Evolutionary conservation across 1,140 invertebrate species (phyloP), one percentile per base, ranked within the genome.

Genomic region (Grapholita molesta): DNA sequence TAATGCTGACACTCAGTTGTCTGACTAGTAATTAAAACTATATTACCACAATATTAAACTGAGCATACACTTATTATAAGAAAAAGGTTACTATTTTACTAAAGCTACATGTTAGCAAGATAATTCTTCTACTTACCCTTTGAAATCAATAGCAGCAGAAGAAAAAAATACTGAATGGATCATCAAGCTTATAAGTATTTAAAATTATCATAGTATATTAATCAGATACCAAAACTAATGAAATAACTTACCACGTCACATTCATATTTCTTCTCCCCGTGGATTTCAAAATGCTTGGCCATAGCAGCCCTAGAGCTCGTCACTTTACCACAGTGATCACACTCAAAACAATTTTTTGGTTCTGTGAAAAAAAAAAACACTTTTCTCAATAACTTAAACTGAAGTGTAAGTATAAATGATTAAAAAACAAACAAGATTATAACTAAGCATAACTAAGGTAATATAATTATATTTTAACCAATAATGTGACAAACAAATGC

Each of bases 211-310:
- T 9, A 66, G n/a, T n/a, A 21, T 38, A 65, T 30, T 67, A 53
- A 64, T 52, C 32, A 66, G 11, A 66, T 66, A 71, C 32, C 28
- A 42, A 42, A 15, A 64, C 4, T 23, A 69, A 15, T 66, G 35
- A 66, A 12, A 18, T 66, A 42, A 75, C 65, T 84, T 82, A 91
- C 89, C 84, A 85, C 81, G 74, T 80, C 83, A 79, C 89, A 91
- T 38, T 76, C 57, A 74, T 72, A 88, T 72, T 89, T 89, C 70
- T 88, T 91, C 9, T 86, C 80, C 1, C 89, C 89, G 69, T 91
- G 89, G 71, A 89, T 91, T 71, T 91, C 88, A 33, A 90, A 73
- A 75, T 91, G 89, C 66, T 91, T 91, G 23, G 81, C 71, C 33
- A 91, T 89, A 2, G 89, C 85, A 28, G 84, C 82, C 61, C 86